These are phyloP conservation scores for Malurus melanocephalus DNA, from an alignment of 2,113 vertebrate genomes.

Conservation along the genomic window DNA sequence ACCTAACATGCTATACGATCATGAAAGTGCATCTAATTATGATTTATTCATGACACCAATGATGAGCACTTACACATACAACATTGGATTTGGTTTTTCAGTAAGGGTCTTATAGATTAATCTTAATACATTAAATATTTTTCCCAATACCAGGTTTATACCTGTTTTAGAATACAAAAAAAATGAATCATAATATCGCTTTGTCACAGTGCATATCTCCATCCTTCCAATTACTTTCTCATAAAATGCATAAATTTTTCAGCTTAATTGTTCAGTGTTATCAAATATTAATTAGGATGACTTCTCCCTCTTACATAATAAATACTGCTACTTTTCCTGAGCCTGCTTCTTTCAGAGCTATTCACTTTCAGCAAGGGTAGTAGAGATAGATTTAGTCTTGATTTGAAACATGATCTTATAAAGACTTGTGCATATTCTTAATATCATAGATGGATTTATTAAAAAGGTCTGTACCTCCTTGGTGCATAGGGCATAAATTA, in stretches of 20 bases:
- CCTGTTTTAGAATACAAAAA: not conserved
- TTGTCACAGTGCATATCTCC: not conserved
- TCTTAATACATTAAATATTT: not conserved
- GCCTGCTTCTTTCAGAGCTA: not conserved
- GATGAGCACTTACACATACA: not conserved
- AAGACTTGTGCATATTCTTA: not conserved
- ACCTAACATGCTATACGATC: not conserved
- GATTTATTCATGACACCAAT: not conserved
- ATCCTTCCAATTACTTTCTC: not conserved
- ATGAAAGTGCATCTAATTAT: not conserved
- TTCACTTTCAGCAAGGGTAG: not conserved
- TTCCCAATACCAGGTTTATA: not conserved
- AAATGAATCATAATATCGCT: not conserved
- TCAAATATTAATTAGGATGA: not conserved
- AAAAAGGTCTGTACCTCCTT: not conserved
- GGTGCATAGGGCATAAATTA: not conserved
- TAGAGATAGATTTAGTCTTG: not conserved
- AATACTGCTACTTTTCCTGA: not conserved
- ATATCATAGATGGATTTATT: not conserved
- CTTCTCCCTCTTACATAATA: not conserved
- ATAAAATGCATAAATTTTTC: not conserved
- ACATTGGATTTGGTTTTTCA: not conserved
- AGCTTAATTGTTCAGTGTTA: not conserved
- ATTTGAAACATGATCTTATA: not conserved
- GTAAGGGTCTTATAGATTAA: not conserved